Evolutionary conservation across 2,113 vertebrate species (phyloP).

Genomic region (Myiozetetes cayanensis): DNA sequence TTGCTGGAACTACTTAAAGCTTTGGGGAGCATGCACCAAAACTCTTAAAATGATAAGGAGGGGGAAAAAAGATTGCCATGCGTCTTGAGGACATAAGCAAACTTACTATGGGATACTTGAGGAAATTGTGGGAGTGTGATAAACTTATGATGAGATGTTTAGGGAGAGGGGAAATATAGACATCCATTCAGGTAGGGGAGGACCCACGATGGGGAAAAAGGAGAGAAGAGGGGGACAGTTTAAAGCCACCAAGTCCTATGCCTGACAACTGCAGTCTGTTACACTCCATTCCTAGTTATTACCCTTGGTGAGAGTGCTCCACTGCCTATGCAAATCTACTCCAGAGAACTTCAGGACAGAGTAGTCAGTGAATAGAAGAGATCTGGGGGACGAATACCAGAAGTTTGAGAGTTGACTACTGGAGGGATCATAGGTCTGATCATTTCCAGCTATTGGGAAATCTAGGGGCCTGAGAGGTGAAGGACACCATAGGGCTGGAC

Average conservation of each 20-base stretch:
- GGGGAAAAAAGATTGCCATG: not conserved
- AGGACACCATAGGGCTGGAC: not conserved
- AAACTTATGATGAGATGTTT: not conserved
- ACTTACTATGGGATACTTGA: not conserved
- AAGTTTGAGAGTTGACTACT: not conserved
- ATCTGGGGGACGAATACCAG: not conserved
- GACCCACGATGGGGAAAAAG: not conserved
- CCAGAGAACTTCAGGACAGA: not conserved
- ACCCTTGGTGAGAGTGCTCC: not conserved
- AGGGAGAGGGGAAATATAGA: not conserved
- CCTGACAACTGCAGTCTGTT: not conserved
- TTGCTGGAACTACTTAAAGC: not conserved
- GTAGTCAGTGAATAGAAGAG: not conserved
- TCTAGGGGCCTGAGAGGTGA: fast-evolving
- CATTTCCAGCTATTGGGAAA: not conserved
- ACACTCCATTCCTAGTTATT: not conserved
- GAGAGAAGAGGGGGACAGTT: not conserved
- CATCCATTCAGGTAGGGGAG: fast-evolving
- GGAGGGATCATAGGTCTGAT: not conserved
- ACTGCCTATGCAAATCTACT: not conserved
- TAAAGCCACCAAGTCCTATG: not conserved
- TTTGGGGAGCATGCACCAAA: not conserved
- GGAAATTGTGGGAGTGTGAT: not conserved
- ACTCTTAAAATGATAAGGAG: not conserved
- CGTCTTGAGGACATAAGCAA: not conserved